These are phyloP conservation scores for Onychomys leucogaster DNA, from an alignment of 2,797 vertebrate species.

Conservation along the genomic window DNA sequence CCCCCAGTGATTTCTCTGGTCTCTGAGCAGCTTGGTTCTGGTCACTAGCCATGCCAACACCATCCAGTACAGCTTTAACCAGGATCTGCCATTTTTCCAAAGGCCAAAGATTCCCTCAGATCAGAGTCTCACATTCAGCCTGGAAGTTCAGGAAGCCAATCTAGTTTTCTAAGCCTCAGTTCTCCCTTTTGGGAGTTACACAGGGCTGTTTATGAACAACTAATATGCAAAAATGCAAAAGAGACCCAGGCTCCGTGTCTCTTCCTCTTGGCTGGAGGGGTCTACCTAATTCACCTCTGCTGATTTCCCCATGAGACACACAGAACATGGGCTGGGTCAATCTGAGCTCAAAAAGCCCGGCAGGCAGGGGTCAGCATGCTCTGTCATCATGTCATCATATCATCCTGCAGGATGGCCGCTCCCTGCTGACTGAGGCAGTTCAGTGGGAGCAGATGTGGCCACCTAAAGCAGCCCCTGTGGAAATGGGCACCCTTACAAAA, in stretches of 20 bases:
- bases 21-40: neutral
- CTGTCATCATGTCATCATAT: neutral
- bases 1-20: neutral
- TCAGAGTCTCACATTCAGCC: neutral
- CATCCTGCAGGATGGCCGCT: neutral
- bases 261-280: neutral
- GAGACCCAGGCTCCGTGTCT: neutral
- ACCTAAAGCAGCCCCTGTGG: neutral
- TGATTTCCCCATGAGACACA: neutral
- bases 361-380: neutral
- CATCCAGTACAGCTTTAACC: neutral
- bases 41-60: neutral
- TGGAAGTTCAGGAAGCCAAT: neutral
- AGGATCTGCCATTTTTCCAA: neutral
- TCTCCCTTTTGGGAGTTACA: neutral
- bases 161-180: neutral
- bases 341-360: neutral
- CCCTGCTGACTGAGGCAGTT: neutral
- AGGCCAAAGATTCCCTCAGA: neutral
- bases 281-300: neutral
- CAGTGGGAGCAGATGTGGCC: neutral
- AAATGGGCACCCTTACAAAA: neutral
- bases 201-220: neutral
- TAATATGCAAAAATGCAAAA: neutral
- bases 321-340: neutral